Conservation (phyloP, 2,797 vertebrate species). For the Falco rusticolus region DNA sequence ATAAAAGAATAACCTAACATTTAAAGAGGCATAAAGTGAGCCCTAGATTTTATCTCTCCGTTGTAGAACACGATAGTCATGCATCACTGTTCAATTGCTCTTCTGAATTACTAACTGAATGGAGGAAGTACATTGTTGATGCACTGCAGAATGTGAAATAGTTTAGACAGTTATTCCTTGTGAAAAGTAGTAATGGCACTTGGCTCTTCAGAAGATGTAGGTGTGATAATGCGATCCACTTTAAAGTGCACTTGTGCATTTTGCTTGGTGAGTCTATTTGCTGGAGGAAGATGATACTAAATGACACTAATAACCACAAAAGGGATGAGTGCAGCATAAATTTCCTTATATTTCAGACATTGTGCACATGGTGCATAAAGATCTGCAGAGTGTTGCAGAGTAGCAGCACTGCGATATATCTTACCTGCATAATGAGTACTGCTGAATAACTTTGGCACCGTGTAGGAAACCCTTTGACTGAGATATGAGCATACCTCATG, state of each 20-base stretch:
- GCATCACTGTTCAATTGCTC: slow-evolving; percentile 27
- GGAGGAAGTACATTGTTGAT: slow-evolving; percentile 46
- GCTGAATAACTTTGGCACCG: slow-evolving; percentile 62
- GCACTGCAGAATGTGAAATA: slow-evolving; percentile 52
- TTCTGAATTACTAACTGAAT: slow-evolving; percentile 23
- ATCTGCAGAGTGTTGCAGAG: slow-evolving; percentile 67
- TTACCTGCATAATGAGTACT: slow-evolving; percentile 66
- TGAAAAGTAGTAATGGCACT: slow-evolving; percentile 64
- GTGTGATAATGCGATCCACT: slow-evolving; percentile 56
- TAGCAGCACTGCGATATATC: slow-evolving; percentile 36
- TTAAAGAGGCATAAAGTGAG: background rate
- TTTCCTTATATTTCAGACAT: slow-evolving; percentile 63
- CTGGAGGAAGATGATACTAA: slow-evolving; percentile 66
- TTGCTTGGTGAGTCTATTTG: slow-evolving; percentile 70
- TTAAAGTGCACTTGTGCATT: slow-evolving; percentile 63
- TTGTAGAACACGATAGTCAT: slow-evolving; percentile 20
- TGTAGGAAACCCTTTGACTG: slow-evolving; percentile 24
- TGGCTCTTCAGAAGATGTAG: slow-evolving; percentile 56
- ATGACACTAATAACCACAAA: slow-evolving; percentile 71
- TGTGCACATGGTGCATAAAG: slow-evolving; percentile 49
- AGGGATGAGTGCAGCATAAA: slow-evolving; percentile 70
- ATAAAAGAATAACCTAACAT: background rate
- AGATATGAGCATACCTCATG: slow-evolving; percentile 29
- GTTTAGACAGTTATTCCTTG: slow-evolving; percentile 57
- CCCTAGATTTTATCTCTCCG: slow-evolving; percentile 14